phyloP scores from a whole-genome alignment of 2,797 vertebrate genomes.

The Crossoptilon crossoptilon region DNA sequence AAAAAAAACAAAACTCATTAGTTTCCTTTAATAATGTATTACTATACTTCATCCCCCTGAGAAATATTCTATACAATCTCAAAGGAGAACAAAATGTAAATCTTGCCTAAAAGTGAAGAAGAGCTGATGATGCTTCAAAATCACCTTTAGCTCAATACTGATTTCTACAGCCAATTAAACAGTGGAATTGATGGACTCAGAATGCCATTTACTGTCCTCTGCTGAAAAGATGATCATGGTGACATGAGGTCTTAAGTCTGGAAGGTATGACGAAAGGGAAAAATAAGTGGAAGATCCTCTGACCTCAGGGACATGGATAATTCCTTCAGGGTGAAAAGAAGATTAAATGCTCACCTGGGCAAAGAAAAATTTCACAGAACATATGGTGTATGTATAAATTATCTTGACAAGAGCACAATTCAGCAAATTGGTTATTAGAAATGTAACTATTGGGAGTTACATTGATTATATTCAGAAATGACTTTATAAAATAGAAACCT shows the following conservation, averaged over 20 bases:
- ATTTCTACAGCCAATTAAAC: conserved; percentile 56
- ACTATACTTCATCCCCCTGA: not conserved
- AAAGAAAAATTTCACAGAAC: conserved; percentile 48
- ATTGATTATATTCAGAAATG: conserved; percentile 63
- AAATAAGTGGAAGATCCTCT: conserved; percentile 33
- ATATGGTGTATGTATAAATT: conserved; percentile 60
- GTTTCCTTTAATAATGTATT: not conserved
- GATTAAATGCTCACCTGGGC: conserved; percentile 59
- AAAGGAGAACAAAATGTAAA: conserved; percentile 23
- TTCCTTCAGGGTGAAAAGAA: conserved; percentile 52
- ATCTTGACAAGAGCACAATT: conserved; percentile 58
- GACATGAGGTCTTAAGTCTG: conserved; percentile 30
- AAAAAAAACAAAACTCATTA: not conserved
- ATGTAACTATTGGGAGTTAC: conserved; percentile 45
- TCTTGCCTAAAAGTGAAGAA: conserved; percentile 20
- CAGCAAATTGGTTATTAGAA: conserved; percentile 70
- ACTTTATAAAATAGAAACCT: conserved; percentile 30
- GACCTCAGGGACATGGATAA: conserved; percentile 45
- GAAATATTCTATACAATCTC: conserved; percentile 12
- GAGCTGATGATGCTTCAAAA: conserved; percentile 29
- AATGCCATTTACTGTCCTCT: conserved; percentile 63
- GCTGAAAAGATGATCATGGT: conserved; percentile 59
- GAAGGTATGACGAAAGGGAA: conserved; percentile 39
- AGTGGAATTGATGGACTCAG: conserved; percentile 51
- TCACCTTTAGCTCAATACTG: conserved; percentile 17